Evolutionary conservation across 2,888 invertebrate genomes (phyloP), one percentile per base, ranked within the genome.

Genomic region (Nowickia ferox): DNA sequence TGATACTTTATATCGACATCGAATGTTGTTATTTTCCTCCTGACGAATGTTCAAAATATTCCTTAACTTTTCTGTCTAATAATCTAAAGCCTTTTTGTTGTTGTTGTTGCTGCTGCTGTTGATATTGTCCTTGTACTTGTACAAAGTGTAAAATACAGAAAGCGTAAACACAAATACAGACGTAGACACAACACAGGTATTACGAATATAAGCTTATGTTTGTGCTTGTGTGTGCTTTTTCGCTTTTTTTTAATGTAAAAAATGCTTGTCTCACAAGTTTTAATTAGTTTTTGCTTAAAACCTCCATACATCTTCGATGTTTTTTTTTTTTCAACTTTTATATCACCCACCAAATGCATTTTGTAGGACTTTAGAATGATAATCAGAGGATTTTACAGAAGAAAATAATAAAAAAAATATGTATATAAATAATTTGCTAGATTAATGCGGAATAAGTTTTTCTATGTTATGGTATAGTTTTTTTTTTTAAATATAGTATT

Each of bases 201-300:
- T 83, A 83, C 68, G 76, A 55, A 77, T 72, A 30, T 66, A 44
- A 40, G 40, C 55, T 46, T 59, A n/a, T 38, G 42, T 44, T 46
- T 61, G 42, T 69, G 13, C 48, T 8, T 79, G 30, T 53, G 19
- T 22, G 10, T 57, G 13, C 38, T 66, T 66, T 15, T 66, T 59
- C 42, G 30, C 30, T 30, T 38, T 48, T 59, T 17, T 51, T 66
- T 72, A 19, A 8, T 9, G 69, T 59, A 89, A 90, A 90, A 90
- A 90, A 90, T 88, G 89, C 88, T 89, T 91, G 92, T 92, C 92
- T 91, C 92, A 90, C 89, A 92, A 92, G 92, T 92, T 92, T 92
- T 92, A 92, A 92, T 92, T 92, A 92, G 92, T 92, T 92, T 92
- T 92, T 91, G 90, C 90, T 91, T 89, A 90, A 91, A 90, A 89